Evolutionary conservation across 2,888 invertebrate species (phyloP).

Genomic region (Dioctria linearis): DNA sequence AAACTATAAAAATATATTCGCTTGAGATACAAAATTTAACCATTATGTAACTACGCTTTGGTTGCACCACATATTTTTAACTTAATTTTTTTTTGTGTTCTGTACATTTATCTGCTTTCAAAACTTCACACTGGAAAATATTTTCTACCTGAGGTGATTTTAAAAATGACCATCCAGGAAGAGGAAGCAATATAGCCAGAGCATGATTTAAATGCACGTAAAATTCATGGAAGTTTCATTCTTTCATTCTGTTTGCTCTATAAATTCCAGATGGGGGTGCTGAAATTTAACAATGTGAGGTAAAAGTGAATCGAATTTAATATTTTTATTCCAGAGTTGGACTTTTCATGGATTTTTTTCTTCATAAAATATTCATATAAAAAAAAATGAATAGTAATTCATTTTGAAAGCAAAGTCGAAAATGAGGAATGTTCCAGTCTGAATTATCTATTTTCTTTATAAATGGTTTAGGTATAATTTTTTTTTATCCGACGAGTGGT

Average conservation of each 20-base stretch:
- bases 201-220: constrained; percentile 28
- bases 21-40: constrained; percentile 16
- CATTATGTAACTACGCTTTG: background rate
- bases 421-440: constrained; percentile 2
- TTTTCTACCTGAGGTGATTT: constrained; percentile 32
- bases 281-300: constrained; percentile 26
- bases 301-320: constrained; percentile 38
- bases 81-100: constrained; percentile 16
- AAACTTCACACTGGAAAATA: constrained; percentile 33
- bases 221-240: constrained; percentile 37
- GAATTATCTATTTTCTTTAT: background rate
- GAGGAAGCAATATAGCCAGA: background rate
- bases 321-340: constrained; percentile 29
- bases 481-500: no score
- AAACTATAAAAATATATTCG: constrained; percentile 24
- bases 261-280: constrained; percentile 32
- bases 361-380: background rate
- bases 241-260: constrained; percentile 29
- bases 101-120: constrained; percentile 19
- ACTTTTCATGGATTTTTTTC: constrained; percentile 21
- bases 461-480: no score
- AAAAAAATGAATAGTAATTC: constrained; percentile 5
- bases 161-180: constrained; percentile 23
- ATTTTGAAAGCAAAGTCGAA: constrained; percentile 2
- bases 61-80: constrained; percentile 19